Percentiles rank a stretch among this genome's conserved stretches.
phyloP scores from a whole-genome alignment of 2,113 vertebrate genomes.

The Boleophthalmus pectinirostris region DNA sequence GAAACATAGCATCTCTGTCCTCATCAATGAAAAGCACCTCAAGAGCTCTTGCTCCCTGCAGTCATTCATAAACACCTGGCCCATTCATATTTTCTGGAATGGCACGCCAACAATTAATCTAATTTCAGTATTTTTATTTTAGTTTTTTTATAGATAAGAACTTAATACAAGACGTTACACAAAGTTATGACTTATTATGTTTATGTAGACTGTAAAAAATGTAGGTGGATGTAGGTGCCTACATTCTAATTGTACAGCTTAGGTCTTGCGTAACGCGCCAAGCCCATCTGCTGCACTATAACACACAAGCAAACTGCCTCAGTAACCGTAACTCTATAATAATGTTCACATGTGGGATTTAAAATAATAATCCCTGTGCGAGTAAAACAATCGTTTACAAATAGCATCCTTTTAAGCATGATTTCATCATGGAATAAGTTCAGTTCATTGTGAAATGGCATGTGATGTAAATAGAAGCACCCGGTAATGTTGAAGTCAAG shows the following conservation, averaged over 20 bases:
- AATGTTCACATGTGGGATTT: conserved; percentile 23
- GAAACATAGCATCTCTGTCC: conserved; percentile 24
- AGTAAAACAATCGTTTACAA: background rate
- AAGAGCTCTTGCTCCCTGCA: conserved; percentile 31
- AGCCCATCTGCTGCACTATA: conserved; percentile 64
- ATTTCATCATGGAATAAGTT: conserved; percentile 9
- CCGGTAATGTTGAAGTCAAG: background rate
- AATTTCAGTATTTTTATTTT: no score
- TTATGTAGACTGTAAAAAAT: background rate
- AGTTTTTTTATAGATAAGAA: background rate
- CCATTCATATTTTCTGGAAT: conserved; percentile 66
- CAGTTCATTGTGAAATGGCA: conserved; percentile 12
- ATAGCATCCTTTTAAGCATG: background rate
- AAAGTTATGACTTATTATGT: conserved; percentile 5
- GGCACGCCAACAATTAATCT: background rate
- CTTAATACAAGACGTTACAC: background rate
- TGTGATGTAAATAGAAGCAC: background rate
- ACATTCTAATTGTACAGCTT: conserved; percentile 40
- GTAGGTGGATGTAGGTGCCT: conserved; percentile 30
- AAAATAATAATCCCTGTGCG: conserved; percentile 2
- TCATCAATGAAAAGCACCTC: conserved; percentile 68
- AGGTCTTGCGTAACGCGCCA: conserved; percentile 68
- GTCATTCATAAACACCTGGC: conserved; percentile 73
- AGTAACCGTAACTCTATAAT: conserved; percentile 1
- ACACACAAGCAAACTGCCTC: conserved; percentile 19